Evolutionary conservation across 2,113 vertebrate genomes (phyloP).

Genomic region (Pollimyrus isidori): DNA sequence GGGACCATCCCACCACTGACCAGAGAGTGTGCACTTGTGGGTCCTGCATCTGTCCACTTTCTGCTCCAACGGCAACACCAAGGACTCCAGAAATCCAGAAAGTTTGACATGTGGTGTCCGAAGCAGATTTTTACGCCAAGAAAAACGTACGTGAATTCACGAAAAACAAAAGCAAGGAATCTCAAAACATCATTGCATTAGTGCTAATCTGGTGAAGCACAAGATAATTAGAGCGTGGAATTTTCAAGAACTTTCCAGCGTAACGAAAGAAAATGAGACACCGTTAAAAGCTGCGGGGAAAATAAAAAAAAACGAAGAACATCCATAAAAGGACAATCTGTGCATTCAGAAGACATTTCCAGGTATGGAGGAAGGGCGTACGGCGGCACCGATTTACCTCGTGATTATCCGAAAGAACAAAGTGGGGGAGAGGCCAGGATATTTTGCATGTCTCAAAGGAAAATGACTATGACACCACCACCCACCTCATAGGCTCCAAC

Average conservation of each 20-base stretch:
- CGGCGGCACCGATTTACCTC: not conserved
- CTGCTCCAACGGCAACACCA: not conserved
- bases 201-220: not conserved
- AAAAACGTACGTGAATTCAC: not conserved
- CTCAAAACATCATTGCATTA: not conserved
- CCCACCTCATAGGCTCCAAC: not conserved
- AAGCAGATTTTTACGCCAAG: not conserved
- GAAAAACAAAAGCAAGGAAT: conserved; percentile 3
- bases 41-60: not conserved
- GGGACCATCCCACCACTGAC: too few species aligned
- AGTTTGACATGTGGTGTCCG: not conserved
- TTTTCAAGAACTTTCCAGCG: not conserved
- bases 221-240: not conserved
- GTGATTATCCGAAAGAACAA: not conserved
- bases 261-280: not conserved
- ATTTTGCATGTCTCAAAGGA: not conserved
- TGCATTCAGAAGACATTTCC: not conserved
- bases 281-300: not conserved
- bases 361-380: not conserved
- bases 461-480: not conserved
- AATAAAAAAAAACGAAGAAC: not conserved
- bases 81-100: not conserved
- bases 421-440: not conserved
- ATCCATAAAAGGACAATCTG: not conserved
- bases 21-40: not conserved